Base-by-base conservation (phyloP, 2,113 vertebrate species). In the Trochalopteron elliotii region DNA sequence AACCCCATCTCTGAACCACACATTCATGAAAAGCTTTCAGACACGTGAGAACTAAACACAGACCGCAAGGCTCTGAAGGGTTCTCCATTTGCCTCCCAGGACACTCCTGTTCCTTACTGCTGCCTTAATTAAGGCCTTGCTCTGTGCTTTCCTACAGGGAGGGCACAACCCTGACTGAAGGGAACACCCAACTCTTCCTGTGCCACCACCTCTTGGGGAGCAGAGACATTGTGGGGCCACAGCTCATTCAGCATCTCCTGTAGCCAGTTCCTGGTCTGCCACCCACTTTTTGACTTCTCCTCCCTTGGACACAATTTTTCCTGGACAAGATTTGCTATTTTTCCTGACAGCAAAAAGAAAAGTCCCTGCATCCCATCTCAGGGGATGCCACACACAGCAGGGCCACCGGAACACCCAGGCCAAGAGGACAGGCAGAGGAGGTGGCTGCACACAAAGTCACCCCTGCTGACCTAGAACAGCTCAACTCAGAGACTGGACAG, bases 31-130 rank as follows among this genome's bases (percentile, higher is more conserved):
- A 72, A 90, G 71, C 40, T 83, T 76, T 88, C 67, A 72, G 67
- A 68, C 86, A 79, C 1, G 15, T 72, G 86, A 59, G 82, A 93
- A 47, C 45, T 47, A 25, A 82, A 90, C 2, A 2, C 75, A 92
- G 87, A 92, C 87, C 6, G 0, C 89, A 83, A 9, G 1, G 3
- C 64, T 77, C 39, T 0, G 30, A 59, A 78, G 56, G 16, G 25
- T 89, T 50, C 93, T 52, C 90, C 45, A 4, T 82, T 84, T 87
- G 74, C 84, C 87, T 93, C 65, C 95, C 65, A 89, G 95, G 87
- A 87, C 0, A 0, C n/a, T 89, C 59, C 55, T 2, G 12, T 25
- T 60, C 59, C 83, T 88, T 5, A 24, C 18, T 72, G 50, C n/a
- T 91, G 72, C 69, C 55, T 65, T 72, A 95, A 83, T 83, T 95